Evolutionary conservation across 2,888 invertebrate genomes (phyloP).

Genomic region (Neoscelio sp.): DNA sequence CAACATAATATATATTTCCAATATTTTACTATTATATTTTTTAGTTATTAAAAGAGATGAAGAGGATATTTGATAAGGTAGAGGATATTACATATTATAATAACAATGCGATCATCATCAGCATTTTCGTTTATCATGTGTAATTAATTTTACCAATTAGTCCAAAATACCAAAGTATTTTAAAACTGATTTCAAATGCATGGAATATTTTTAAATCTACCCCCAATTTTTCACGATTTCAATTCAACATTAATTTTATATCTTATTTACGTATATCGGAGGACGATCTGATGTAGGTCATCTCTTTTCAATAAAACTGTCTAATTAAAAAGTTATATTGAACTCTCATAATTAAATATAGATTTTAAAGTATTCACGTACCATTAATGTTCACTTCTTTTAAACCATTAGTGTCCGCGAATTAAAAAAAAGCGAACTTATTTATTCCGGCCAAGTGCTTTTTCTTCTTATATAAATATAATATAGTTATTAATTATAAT

Average conservation of each 20-base stretch:
- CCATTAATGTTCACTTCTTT: too few species aligned
- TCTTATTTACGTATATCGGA: constrained; percentile 18
- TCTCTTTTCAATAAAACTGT: background rate
- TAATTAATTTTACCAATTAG: constrained; percentile 23
- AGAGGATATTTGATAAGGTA: too few species aligned
- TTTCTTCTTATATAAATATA: too few species aligned
- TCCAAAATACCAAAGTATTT: constrained; percentile 32
- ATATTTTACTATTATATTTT: too few species aligned
- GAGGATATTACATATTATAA: constrained; percentile 4
- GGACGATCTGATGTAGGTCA: background rate
- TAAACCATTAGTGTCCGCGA: too few species aligned
- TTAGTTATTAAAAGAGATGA: too few species aligned
- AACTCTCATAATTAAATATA: too few species aligned
- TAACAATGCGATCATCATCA: background rate
- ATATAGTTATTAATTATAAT: too few species aligned
- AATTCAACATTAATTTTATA: constrained; percentile 22
- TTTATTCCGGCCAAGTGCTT: too few species aligned
- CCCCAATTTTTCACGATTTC: constrained; percentile 5
- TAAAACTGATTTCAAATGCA: constrained; percentile 28
- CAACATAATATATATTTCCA: too few species aligned
- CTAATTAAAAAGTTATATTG: constrained; percentile 24
- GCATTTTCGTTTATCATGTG: background rate
- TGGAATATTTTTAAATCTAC: constrained; percentile 42
- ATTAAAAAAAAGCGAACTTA: too few species aligned
- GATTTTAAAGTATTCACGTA: too few species aligned